phyloP scores from a whole-genome alignment of 2,113 vertebrate species.

The Tetrax tetrax region DNA sequence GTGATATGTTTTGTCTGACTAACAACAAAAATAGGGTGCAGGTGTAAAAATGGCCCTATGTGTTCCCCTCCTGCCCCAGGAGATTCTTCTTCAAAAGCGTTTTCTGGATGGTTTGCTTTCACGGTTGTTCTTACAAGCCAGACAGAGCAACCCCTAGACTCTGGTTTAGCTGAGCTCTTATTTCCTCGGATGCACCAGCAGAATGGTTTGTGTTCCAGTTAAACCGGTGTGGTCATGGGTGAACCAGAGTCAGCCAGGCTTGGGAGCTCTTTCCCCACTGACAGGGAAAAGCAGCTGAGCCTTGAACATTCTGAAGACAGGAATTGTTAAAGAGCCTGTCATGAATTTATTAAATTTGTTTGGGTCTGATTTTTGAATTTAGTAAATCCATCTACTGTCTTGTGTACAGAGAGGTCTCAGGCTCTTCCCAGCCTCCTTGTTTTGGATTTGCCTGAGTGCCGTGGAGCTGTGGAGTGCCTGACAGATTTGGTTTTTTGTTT shows the following conservation, averaged over 20 bases:
- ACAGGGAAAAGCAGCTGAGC: not conserved
- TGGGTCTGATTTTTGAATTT: not conserved
- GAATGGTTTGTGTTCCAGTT: not conserved
- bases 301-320: not conserved
- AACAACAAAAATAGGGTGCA: not conserved
- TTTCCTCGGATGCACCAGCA: not conserved
- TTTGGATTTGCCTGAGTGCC: not conserved
- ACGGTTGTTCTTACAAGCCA: not conserved
- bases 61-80: not conserved
- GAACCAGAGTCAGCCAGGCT: not conserved
- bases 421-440: not conserved
- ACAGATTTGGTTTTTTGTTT: not conserved
- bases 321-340: not conserved
- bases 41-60: not conserved
- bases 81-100: not conserved
- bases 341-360: not conserved
- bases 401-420: not conserved
- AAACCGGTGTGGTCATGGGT: not conserved
- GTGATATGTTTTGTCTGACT: rapidly evolving
- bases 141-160: not conserved
- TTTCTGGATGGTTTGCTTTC: not conserved
- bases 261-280: not conserved
- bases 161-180: not conserved
- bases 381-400: not conserved
- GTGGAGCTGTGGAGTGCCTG: not conserved